phyloP scores from a whole-genome alignment of 1,140 invertebrate species.

The Cyclina sinensis region DNA sequence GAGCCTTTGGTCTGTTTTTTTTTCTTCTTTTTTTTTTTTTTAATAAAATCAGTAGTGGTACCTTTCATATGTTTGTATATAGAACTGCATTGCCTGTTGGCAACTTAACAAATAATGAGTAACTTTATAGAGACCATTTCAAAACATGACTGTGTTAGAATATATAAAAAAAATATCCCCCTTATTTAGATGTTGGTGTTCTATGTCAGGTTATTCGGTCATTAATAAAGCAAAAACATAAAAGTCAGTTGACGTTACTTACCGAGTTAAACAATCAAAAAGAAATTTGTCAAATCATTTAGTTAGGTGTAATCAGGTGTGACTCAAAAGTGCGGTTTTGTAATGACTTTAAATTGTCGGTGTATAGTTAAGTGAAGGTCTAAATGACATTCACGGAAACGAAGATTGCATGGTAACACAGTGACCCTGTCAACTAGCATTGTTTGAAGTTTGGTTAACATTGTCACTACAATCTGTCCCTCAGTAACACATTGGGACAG shows the following conservation, averaged over 20 bases:
- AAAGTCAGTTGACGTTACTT: background rate
- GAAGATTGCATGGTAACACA: slow-evolving; percentile 23
- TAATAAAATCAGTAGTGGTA: too few species aligned
- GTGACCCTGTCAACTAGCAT: background rate
- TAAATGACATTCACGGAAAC: background rate
- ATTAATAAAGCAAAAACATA: slow-evolving; percentile 18
- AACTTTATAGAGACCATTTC: too few species aligned
- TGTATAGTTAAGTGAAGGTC: background rate
- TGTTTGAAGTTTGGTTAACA: background rate
- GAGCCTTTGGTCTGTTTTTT: too few species aligned
- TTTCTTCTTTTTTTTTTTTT: too few species aligned
- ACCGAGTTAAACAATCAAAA: background rate
- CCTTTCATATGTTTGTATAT: too few species aligned
- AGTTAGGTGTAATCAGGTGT: background rate
- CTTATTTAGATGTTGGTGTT: slow-evolving; percentile 18
- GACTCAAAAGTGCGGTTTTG: slow-evolving; percentile 7
- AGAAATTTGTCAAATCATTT: slow-evolving; percentile 24
- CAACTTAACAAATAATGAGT: too few species aligned
- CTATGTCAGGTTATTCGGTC: slow-evolving; percentile 12
- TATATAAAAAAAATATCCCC: too few species aligned
- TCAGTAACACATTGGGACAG: background rate
- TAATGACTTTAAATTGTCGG: background rate
- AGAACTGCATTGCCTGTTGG: too few species aligned
- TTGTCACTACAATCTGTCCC: background rate
- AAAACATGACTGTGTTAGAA: too few species aligned